Evolutionary conservation across 2,888 invertebrate genomes (phyloP).

Genomic region (Drosophila ochracea): DNA sequence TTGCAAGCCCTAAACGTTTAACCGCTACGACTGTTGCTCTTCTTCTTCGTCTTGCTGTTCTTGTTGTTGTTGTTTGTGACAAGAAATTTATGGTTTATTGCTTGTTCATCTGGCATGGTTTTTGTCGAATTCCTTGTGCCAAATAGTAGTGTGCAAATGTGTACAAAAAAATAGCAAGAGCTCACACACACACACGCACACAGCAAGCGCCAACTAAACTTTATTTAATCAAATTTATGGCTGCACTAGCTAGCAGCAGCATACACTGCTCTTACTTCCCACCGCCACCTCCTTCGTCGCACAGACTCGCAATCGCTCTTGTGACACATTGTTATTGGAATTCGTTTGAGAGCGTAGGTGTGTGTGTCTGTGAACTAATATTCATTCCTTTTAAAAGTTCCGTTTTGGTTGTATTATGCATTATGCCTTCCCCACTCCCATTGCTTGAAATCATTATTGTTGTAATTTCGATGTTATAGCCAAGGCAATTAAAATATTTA

Average conservation of each 20-base stretch:
- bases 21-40: slow-evolving; percentile 40
- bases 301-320: slow-evolving; percentile 31
- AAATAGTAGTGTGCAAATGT: slow-evolving; percentile 34
- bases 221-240: slow-evolving; percentile 82
- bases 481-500: slow-evolving; percentile 74
- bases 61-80: slow-evolving; percentile 53
- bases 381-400: slow-evolving; percentile 50
- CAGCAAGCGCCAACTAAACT: slow-evolving; percentile 67
- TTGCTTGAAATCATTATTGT: slow-evolving; percentile 33
- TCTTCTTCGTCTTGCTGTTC: slow-evolving; percentile 25
- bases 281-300: neutral
- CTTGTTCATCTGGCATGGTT: slow-evolving; percentile 78
- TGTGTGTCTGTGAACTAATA: slow-evolving; percentile 31
- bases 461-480: slow-evolving; percentile 51
- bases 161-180: slow-evolving; percentile 26
- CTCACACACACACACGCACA: slow-evolving; percentile 16
- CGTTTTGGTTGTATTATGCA: slow-evolving; percentile 59
- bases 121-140: slow-evolving; percentile 75
- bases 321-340: slow-evolving; percentile 73
- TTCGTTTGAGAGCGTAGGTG: slow-evolving; percentile 34
- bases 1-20: slow-evolving; percentile 62
- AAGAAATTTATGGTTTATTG: slow-evolving; percentile 81
- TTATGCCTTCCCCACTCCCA: slow-evolving; percentile 40
- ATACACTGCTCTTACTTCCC: neutral
- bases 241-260: slow-evolving; percentile 38